Evolutionary conservation across 2,888 invertebrate genomes (phyloP).

Genomic region (Cataglyphis altisquamis): DNA sequence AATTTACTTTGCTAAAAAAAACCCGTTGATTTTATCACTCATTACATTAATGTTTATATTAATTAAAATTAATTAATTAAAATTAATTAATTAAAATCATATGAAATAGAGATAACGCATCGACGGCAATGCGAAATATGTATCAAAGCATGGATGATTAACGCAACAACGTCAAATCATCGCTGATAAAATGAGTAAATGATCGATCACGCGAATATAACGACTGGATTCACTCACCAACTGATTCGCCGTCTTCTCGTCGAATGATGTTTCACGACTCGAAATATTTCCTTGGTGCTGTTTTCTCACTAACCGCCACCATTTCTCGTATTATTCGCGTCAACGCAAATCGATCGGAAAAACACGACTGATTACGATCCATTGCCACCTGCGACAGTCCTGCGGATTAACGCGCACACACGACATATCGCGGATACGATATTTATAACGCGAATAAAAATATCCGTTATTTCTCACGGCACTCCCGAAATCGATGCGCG

Average conservation of each 20-base stretch:
- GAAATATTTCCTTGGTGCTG: constrained; percentile 10
- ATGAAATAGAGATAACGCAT: background rate
- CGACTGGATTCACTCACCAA: background rate
- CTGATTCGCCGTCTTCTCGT: background rate
- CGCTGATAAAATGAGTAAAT: background rate
- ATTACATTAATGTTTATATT: background rate
- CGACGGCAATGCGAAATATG: background rate
- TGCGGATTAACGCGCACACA: background rate
- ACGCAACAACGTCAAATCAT: background rate
- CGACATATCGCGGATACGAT: background rate
- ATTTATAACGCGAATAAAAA: background rate
- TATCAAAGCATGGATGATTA: background rate
- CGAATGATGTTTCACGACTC: background rate
- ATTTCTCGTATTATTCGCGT: constrained; percentile 11
- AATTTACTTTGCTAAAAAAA: background rate
- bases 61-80: too few species aligned
- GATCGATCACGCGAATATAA: constrained; percentile 9
- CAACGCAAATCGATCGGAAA: background rate
- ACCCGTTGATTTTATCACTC: background rate
- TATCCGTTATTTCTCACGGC: background rate
- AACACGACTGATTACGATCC: background rate
- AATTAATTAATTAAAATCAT: too few species aligned
- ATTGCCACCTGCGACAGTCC: background rate
- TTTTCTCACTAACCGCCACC: background rate
- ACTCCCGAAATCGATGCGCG: background rate